Base-by-base conservation (phyloP, 2,113 vertebrate species). In the Caloenas nicobarica region DNA sequence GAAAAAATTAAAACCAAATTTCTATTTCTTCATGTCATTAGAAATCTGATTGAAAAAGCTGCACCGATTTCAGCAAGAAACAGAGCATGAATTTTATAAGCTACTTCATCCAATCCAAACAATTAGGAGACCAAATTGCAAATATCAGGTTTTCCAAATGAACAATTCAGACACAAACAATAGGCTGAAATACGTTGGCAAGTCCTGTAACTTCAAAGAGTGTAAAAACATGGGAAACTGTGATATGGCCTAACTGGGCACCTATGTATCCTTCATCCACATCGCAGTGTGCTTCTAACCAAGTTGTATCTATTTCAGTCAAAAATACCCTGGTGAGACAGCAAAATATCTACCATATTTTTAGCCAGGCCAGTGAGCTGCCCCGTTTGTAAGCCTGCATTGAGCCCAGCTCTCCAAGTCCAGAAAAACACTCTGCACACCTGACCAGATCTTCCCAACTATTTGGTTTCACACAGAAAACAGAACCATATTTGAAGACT, bases 111-210 rank as follows among this genome's bases (percentile, higher is more conserved):
- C 89, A 92, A 87, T 65, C 54, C 57, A 95, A 95, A 89, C 66
- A 89, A 66, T 81, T 82, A 60, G 8, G 42, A 89, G 53, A 86
- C 66, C 48, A 82, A 92, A 85, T 65, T 85, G 69, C 84, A 92
- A 92, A 82, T 79, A 92, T 14, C 61, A 85, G 78, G n/a, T 95
- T 95, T 95, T 94, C 89, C 89, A 91, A 95, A 81, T 44, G 78
- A 91, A 42, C 81, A 85, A 85, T 89, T 95, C 48, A 68, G 93
- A 87, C 56, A 34, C 56, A 84, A 88, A 68, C 54, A 90, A 66
- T 51, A 36, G 81, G 53, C 65, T 79, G 73, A 93, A 92, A 89
- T 79, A 64, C 31, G 64, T 5, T 91, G 81, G 78, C 61, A 68
- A 31, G 31, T 57, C 29, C 57, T 1, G 1, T 36, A 31, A 48